Percentiles rank a stretch among this genome's conserved stretches.
Conservation (phyloP, 2,797 vertebrate genomes). For the Sphaeramia orbicularis region DNA sequence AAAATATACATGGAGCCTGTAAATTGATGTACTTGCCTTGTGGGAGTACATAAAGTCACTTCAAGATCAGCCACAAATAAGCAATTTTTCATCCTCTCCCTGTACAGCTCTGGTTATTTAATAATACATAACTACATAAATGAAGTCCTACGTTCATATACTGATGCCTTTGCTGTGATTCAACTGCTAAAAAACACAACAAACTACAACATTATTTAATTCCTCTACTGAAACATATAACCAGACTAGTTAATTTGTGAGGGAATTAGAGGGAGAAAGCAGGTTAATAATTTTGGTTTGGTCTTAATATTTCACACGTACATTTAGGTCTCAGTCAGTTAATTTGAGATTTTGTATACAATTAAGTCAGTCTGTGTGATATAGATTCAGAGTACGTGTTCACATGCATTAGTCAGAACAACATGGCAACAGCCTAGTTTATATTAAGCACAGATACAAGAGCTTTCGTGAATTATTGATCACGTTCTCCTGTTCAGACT, state of each 20-base stretch:
- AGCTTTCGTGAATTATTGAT: conserved; percentile 30
- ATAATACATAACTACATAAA: too few relatives aligned
- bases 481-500: conserved; percentile 3
- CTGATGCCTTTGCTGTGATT: not conserved
- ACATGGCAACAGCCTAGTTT: not conserved
- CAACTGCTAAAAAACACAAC: not conserved
- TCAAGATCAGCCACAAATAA: conserved; percentile 4
- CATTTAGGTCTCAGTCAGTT: not conserved
- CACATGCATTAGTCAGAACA: conserved; percentile 13
- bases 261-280: not conserved
- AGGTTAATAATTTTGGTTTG: not conserved
- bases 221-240: conserved; percentile 15
- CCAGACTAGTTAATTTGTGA: not conserved
- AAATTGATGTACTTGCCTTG: not conserved
- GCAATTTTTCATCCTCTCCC: not conserved
- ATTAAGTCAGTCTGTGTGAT: not conserved
- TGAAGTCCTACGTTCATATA: not conserved
- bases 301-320: too few relatives aligned
- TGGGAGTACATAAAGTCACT: not conserved
- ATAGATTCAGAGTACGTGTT: not conserved
- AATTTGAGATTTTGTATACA: conserved; percentile 8
- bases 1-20: too few relatives aligned
- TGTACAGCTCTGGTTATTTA: conserved; percentile 3
- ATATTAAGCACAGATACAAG: conserved; percentile 9
- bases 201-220: not conserved